phyloP scores from a whole-genome alignment of 2,797 vertebrate genomes.

The Macroramphosus scolopax region DNA sequence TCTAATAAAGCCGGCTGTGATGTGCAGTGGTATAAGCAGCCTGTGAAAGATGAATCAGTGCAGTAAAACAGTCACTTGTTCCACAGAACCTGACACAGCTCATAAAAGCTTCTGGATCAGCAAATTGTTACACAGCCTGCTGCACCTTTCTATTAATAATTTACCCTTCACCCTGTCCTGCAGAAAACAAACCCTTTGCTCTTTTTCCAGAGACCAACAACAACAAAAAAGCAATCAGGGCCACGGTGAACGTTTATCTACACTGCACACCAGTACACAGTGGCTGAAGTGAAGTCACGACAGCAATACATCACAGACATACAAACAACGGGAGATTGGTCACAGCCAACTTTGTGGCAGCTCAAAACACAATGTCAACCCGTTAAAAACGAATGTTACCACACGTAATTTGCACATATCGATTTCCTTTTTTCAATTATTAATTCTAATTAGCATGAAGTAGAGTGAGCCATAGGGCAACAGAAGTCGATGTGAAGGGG shows the following conservation, averaged over 20 bases:
- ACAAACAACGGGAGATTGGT: constrained; percentile 41
- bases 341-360: constrained; percentile 52
- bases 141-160: constrained; percentile 80
- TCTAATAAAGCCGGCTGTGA: constrained; percentile 38
- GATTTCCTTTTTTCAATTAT: constrained; percentile 99
- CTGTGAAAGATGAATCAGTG: constrained; percentile 53
- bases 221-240: constrained; percentile 57
- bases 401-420: constrained; percentile 91
- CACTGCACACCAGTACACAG: constrained; percentile 25
- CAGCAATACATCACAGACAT: constrained; percentile 8
- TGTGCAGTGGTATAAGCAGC: constrained; percentile 41
- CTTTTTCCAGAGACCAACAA: constrained; percentile 54
- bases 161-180: constrained; percentile 68
- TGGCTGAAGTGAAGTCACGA: constrained; percentile 50
- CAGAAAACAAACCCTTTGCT: constrained; percentile 62
- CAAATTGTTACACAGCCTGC: constrained; percentile 79
- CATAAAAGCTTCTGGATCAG: constrained; percentile 77
- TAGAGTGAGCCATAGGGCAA: constrained; percentile 84
- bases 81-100: constrained; percentile 69
- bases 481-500: constrained; percentile 82
- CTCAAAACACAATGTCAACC: constrained; percentile 84
- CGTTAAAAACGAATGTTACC: constrained; percentile 82
- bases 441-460: constrained; percentile 99
- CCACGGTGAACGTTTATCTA: constrained; percentile 49
- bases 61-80: constrained; percentile 74